phyloP scores from a whole-genome alignment of 2,888 invertebrate species.

The Limulus polyphemus region DNA sequence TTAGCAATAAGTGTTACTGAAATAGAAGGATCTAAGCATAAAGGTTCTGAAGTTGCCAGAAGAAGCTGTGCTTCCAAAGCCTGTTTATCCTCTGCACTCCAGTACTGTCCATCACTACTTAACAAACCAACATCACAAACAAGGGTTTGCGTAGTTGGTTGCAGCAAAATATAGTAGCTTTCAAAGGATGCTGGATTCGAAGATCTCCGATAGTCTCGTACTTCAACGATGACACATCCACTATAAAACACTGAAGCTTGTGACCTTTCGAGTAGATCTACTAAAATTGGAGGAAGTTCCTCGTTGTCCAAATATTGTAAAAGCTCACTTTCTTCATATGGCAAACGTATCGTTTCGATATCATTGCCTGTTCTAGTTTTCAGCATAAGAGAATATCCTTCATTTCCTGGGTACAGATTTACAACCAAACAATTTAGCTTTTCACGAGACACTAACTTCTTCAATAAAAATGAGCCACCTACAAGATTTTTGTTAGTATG shows the following conservation, averaged over 20 bases:
- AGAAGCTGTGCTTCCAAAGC: conserved; percentile 72
- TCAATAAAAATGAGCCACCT: conserved; percentile 45
- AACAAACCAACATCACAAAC: conserved; percentile 30
- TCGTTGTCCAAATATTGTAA: conserved; percentile 79
- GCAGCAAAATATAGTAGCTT: conserved; percentile 34
- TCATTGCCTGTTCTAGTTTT: conserved; percentile 31
- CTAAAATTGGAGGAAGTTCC: conserved; percentile 71
- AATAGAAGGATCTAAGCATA: conserved; percentile 80
- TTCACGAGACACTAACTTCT: conserved; percentile 70
- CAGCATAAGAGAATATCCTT: conserved; percentile 66
- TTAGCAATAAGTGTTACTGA: conserved; percentile 63
- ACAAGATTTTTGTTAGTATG: conserved; percentile 2
- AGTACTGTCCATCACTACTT: conserved; percentile 42
- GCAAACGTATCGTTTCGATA: conserved; percentile 36
- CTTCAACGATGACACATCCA: conserved; percentile 38
- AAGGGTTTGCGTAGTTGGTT: conserved; percentile 36
- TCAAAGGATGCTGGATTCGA: conserved; percentile 28
- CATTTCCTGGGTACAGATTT: conserved; percentile 80
- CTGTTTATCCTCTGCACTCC: conserved; percentile 62
- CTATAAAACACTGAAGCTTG: conserved; percentile 33
- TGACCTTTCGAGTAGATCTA: conserved; percentile 59
- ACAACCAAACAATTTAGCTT: conserved; percentile 76
- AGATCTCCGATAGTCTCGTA: conserved; percentile 36
- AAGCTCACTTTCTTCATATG: conserved; percentile 62
- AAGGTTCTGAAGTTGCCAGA: conserved; percentile 67